Evolutionary conservation across 2,797 vertebrate species (phyloP), one percentile per base, ranked within the genome.

Genomic region (Pangasius larnaudii): DNA sequence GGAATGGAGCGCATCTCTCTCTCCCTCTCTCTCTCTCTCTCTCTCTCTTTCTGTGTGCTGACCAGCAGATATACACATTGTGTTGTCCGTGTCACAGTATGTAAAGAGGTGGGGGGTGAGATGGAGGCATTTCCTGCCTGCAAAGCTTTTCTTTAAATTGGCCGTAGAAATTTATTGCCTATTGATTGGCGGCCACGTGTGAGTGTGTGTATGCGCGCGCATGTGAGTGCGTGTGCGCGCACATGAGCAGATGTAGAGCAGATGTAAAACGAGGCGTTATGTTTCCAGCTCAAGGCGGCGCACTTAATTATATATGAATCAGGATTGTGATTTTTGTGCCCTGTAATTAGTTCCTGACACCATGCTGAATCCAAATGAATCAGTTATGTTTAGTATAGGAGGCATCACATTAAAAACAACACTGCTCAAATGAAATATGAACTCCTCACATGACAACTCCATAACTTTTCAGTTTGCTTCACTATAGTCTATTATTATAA

Each of bases 21-120:
- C 53, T 58, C 77, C 39, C 53, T 36, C 18, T 36, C 56, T 39
- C 33, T 59, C 27, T 30, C 74, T 30, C 5, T 53, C 46, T 18
- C 27, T 58, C 9, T 75, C 22, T 49, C 2, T 53, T 2, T 49
- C 2, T 53, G 2, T 22, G 51, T 36, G 86, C 69, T 88, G 90
- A 88, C 91, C 88, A 88, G 84, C 46, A 87, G 65, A 63, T 87
- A 83, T 14, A 33, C 61, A 33, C 42, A 69, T 14, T 67, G 63
- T 10, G 33, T 49, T 39, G 65, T 85, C 46, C 18, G 49, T 84
- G 49, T 84, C 69, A 69, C 63, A 81, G 74, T 49, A 56, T 49
- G 18, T 56, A 56, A 39, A 36, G 58, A 51, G 39, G 24, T 51
- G 24, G 24, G 75, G 39, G 5, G 67, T 33, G 56, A 18, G 6